These are phyloP conservation scores for Toxostoma redivivum DNA, from an alignment of 2,113 vertebrate genomes.

Conservation along the genomic window DNA sequence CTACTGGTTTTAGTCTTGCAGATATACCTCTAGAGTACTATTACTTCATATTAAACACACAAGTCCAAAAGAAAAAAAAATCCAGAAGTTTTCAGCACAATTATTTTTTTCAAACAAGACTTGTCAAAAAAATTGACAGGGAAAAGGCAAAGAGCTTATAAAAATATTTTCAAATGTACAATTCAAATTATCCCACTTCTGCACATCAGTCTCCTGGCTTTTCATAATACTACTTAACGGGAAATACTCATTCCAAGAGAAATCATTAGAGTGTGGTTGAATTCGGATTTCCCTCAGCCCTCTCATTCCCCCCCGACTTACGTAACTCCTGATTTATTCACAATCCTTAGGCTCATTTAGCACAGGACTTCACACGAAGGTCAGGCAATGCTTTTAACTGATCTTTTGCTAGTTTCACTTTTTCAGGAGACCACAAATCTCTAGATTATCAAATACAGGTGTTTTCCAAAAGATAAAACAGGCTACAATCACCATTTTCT, in stretches of 20 bases:
- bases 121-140: neutral
- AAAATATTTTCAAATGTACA: neutral
- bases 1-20: neutral
- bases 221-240: neutral
- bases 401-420: neutral
- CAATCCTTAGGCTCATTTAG: neutral
- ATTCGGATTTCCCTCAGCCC: neutral
- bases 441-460: neutral
- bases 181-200: neutral
- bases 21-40: neutral
- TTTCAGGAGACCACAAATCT: neutral
- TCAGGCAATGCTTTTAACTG: neutral
- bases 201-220: neutral
- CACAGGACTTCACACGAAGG: neutral
- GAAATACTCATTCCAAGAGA: neutral
- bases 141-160: neutral
- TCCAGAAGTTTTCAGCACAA: neutral
- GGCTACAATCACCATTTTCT: neutral
- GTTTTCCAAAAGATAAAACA: accelerated
- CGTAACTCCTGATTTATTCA: neutral
- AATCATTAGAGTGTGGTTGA: neutral
- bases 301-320: neutral
- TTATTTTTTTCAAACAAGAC: neutral
- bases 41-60: neutral
- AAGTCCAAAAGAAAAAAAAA: neutral